phyloP scores from a whole-genome alignment of 2,888 invertebrate species.

The Drosophila histrio region DNA sequence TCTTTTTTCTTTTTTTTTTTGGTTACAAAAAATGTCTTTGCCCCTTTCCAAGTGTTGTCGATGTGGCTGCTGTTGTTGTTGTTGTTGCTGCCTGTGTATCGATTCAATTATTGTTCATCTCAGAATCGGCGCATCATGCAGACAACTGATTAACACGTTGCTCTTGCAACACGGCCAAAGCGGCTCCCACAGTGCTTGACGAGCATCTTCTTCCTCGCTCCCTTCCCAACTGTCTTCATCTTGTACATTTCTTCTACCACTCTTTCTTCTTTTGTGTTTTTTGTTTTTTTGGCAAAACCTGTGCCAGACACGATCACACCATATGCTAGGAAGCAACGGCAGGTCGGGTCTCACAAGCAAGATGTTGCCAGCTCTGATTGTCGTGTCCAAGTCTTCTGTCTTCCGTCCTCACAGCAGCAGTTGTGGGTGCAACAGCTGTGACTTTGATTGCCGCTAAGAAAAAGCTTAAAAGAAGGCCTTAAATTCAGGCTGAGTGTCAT shows the following conservation, averaged over 20 bases:
- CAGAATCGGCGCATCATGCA: conserved; percentile 66
- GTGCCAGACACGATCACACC: conserved; percentile 50
- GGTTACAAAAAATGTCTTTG: conserved; percentile 43
- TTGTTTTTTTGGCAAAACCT: conserved; percentile 48
- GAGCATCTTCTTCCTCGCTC: neutral
- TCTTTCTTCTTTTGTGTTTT: neutral
- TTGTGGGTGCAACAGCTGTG: conserved; percentile 61
- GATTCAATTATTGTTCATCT: conserved; percentile 66
- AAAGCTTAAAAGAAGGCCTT: conserved; percentile 14
- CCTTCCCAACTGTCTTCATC: neutral
- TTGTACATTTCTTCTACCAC: neutral
- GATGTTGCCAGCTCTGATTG: conserved; percentile 61
- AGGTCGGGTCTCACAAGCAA: conserved; percentile 43
- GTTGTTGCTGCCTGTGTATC: conserved; percentile 39
- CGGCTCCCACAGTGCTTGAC: conserved; percentile 57
- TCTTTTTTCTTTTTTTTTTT: conserved; percentile 41
- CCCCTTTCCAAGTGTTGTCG: conserved; percentile 13
- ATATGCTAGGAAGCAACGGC: conserved; percentile 30
- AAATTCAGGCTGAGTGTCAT: conserved; percentile 55
- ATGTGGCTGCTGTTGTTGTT: neutral
- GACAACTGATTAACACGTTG: conserved; percentile 69
- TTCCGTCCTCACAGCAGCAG: conserved; percentile 6
- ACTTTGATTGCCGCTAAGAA: conserved; percentile 38
- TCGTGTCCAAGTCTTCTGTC: conserved; percentile 17
- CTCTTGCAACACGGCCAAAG: conserved; percentile 4